Evolutionary conservation across 2,888 invertebrate species (phyloP).

Genomic region (Polydrusus cervinus): DNA sequence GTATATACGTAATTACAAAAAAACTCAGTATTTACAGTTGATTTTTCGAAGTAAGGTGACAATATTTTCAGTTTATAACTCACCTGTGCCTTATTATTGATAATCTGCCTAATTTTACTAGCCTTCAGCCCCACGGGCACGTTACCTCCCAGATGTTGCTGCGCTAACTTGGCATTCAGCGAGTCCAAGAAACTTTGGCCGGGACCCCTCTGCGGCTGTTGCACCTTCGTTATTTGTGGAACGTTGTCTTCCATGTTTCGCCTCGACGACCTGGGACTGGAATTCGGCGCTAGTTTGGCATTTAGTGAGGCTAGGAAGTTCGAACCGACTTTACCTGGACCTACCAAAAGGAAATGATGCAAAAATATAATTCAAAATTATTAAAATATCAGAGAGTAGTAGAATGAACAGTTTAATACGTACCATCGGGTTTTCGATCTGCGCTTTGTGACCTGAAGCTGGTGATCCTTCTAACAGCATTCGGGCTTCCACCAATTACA

Average conservation of each 20-base stretch:
- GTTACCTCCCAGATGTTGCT: slow-evolving; percentile 73
- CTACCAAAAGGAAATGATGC: no score
- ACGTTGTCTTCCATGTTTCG: slow-evolving; percentile 71
- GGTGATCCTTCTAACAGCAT: slow-evolving; percentile 72
- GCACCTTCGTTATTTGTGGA: slow-evolving; percentile 47
- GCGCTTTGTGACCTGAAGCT: slow-evolving; percentile 77
- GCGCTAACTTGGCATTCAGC: slow-evolving; percentile 85
- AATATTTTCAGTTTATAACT: slow-evolving; percentile 52
- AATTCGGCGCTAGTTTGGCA: slow-evolving; percentile 79
- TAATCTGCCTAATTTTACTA: slow-evolving; percentile 81
- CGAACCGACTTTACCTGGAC: slow-evolving; percentile 76
- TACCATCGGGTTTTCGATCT: slow-evolving; percentile 74
- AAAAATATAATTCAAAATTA: no score
- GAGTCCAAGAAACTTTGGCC: slow-evolving; percentile 83
- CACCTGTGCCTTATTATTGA: slow-evolving; percentile 83
- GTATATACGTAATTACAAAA: no score
- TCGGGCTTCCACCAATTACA: slow-evolving; percentile 71
- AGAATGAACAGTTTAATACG: no score
- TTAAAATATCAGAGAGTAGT: no score
- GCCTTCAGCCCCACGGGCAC: slow-evolving; percentile 75
- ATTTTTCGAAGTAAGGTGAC: no score
- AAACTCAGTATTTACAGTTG: no score
- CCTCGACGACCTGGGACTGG: slow-evolving; percentile 75
- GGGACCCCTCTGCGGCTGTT: slow-evolving; percentile 70
- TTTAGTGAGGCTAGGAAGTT: slow-evolving; percentile 82